Conservation (phyloP, 2,113 vertebrate genomes). For the Rhinoderma darwinii region DNA sequence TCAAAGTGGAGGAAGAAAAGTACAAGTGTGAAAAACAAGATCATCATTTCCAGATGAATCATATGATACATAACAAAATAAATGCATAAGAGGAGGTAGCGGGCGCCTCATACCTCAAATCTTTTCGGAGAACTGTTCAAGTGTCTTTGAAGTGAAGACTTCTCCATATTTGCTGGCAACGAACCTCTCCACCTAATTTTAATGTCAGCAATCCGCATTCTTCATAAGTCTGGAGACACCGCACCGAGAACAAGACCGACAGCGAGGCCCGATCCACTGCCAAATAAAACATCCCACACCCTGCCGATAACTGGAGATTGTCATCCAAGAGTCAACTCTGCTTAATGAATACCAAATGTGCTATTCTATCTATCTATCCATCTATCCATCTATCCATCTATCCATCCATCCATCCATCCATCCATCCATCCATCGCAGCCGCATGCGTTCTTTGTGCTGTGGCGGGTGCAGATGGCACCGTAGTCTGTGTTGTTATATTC, state of each 20-base stretch:
- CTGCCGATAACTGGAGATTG: background rate
- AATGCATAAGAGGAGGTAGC: background rate
- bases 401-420: too few species aligned
- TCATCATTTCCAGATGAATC: background rate
- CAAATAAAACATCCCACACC: slow-evolving; percentile 3
- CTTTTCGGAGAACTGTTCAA: too few species aligned
- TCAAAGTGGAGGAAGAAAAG: background rate
- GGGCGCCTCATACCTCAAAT: background rate
- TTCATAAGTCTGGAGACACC: too few species aligned
- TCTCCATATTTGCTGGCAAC: too few species aligned
- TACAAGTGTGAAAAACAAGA: background rate
- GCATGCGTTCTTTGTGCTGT: background rate
- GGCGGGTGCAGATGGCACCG: background rate
- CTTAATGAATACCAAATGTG: background rate
- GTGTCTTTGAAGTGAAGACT: too few species aligned
- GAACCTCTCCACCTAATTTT: background rate
- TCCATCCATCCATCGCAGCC: background rate
- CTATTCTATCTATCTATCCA: too few species aligned
- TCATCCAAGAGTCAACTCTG: background rate
- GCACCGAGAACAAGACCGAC: background rate
- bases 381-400: too few species aligned
- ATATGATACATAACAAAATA: background rate
- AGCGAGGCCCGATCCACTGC: background rate
- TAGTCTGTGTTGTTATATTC: slow-evolving; percentile 28
- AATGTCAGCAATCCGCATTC: background rate